Conservation (phyloP, 2,888 invertebrate genomes). For the Eristalinus sepulchralis region DNA sequence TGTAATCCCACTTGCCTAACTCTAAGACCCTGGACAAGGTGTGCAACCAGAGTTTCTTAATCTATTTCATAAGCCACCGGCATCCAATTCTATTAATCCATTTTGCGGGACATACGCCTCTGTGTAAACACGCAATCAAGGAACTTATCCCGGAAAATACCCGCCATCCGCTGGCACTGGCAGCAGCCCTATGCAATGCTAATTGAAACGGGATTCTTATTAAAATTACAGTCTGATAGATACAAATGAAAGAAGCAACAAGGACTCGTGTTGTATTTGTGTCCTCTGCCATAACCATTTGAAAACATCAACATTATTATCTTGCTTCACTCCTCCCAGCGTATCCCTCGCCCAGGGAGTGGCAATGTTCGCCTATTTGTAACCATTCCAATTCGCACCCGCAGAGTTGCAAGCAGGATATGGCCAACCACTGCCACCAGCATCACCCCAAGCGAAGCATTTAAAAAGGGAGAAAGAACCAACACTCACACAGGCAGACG, state of each 20-base stretch:
- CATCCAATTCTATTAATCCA: conserved; percentile 57
- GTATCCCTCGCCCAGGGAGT: conserved; percentile 32
- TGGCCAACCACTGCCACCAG: conserved; percentile 7
- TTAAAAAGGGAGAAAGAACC: conserved; percentile 11
- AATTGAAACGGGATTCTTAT: conserved; percentile 61
- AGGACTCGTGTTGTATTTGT: conserved; percentile 16
- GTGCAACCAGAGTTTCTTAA: conserved; percentile 17
- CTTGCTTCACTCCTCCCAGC: conserved; percentile 42
- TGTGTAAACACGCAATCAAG: conserved; percentile 40
- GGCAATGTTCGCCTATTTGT: conserved; percentile 68
- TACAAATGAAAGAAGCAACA: conserved; percentile 44
- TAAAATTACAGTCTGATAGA: conserved; percentile 63
- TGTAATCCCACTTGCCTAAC: conserved; percentile 4
- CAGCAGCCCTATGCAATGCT: conserved; percentile 27
- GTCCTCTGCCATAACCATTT: conserved; percentile 49
- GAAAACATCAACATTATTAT: conserved; percentile 65
- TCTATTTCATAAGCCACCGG: conserved; percentile 34
- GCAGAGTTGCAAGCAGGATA: conserved; percentile 51
- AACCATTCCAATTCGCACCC: conserved; percentile 67
- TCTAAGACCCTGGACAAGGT: conserved; percentile 13
- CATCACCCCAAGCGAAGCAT: conserved; percentile 35
- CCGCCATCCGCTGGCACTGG: conserved; percentile 14
- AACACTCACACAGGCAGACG: background rate
- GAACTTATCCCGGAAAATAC: conserved; percentile 24
- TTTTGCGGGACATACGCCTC: conserved; percentile 29